phyloP scores from a whole-genome alignment of 1,140 invertebrate species.

The Daktulosphaira vitifoliae region DNA sequence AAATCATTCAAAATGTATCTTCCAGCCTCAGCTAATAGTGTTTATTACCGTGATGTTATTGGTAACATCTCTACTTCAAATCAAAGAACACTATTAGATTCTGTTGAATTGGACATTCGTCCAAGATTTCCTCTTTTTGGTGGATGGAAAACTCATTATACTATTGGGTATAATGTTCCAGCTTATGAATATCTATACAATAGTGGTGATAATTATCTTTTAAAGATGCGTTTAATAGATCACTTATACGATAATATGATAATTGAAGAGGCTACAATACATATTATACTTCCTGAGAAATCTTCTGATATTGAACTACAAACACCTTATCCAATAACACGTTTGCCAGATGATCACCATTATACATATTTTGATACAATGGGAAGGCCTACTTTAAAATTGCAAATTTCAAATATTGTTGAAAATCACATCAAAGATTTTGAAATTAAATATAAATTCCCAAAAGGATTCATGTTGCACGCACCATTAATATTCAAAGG shows the following conservation, averaged over 20 bases:
- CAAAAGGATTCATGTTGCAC: conserved; percentile 74
- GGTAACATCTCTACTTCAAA: conserved; percentile 99
- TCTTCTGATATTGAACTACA: conserved; percentile 69
- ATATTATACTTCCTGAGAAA: conserved; percentile 92
- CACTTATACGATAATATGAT: conserved; percentile 96
- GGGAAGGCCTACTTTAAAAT: conserved; percentile 79
- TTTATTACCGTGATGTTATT: conserved; percentile 95
- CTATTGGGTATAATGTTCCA: conserved; percentile 93
- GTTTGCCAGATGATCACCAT: conserved; percentile 66
- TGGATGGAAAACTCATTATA: conserved; percentile 97
- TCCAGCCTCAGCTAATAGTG: conserved; percentile 67
- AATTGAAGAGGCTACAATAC: conserved; percentile 81
- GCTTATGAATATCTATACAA: conserved; percentile 91
- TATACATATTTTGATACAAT: conserved; percentile 93
- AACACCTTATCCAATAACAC: conserved; percentile 71
- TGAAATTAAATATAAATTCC: conserved; percentile 63
- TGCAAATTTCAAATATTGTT: conserved; percentile 82
- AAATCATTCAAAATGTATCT: conserved; percentile 66
- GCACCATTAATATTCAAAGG: conserved; percentile 83
- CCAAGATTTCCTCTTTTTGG: conserved; percentile 97
- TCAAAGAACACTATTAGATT: conserved; percentile 75
- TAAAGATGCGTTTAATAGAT: conserved; percentile 89
- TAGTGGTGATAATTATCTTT: conserved; percentile 51
- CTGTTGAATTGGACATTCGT: conserved; percentile 86
- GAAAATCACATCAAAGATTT: conserved; percentile 88